Conservation (phyloP, 92 coral and sea anemone genomes). For the Zoanthus sociatus region DNA sequence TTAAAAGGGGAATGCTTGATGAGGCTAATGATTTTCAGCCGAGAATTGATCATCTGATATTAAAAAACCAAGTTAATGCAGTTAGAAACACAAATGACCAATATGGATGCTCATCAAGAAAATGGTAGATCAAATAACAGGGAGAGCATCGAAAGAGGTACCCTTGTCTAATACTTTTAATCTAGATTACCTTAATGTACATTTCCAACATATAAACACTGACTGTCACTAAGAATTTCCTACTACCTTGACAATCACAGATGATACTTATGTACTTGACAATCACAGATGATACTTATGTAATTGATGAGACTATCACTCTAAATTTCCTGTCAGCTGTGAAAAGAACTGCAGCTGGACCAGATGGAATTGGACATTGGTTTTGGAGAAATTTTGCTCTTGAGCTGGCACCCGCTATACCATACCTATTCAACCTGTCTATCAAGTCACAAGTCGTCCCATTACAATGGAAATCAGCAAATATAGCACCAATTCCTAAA, state of each 20-base stretch:
- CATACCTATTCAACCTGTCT: constrained; percentile 40
- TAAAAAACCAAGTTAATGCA: constrained; percentile 20
- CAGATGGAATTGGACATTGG: constrained; percentile 5
- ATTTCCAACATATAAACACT: constrained; percentile 38
- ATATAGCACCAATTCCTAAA: background rate
- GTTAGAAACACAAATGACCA: constrained; percentile 1
- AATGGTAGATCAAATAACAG: constrained; percentile 27
- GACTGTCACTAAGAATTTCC: constrained; percentile 26
- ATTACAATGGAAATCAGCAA: constrained; percentile 14
- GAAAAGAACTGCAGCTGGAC: constrained; percentile 34
- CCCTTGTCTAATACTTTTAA: constrained; percentile 28
- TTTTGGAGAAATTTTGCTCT: constrained; percentile 51
- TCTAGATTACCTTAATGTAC: constrained; percentile 29
- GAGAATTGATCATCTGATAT: background rate
- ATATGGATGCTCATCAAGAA: constrained; percentile 11
- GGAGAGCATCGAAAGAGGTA: background rate
- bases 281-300: too few relatives aligned
- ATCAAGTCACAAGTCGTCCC: background rate
- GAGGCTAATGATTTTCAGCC: background rate
- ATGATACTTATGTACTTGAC: constrained; percentile 10
- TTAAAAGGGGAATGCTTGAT: background rate
- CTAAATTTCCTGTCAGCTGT: constrained; percentile 28
- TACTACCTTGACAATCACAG: constrained; percentile 8
- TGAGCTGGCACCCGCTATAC: constrained; percentile 43
- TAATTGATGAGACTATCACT: constrained; percentile 36